Base-by-base conservation (phyloP, 2,888 invertebrate genomes). In the Drosophila anomelani region DNA sequence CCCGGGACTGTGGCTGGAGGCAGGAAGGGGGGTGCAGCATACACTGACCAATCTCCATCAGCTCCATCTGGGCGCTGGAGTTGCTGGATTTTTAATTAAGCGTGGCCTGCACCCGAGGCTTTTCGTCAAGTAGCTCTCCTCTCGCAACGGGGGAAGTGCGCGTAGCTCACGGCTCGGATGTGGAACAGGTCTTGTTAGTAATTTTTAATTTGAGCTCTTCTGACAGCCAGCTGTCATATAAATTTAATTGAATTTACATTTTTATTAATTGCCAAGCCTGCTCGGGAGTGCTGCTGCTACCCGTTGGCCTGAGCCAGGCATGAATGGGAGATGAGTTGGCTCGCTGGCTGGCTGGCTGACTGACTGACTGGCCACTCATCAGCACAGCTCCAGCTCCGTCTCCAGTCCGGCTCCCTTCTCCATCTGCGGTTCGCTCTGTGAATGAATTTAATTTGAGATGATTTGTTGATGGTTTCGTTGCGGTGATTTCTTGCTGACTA, bases 211-310 rank as follows among this genome's bases (percentile, higher is more conserved):
- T 91, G 91, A 91, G 89, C 79, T 87, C 89, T 91, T 90, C 89
- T 91, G 91, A 91, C 91, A 91, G 91, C 90, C 88, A 57, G 88
- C 90, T 91, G 91, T 91, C 91, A 91, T 91, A 91, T 90, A 91
- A 91, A 91, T 91, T 91, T 91, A 91, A 91, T 91, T 91, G 91
- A 91, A 91, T 91, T 89, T 91, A 91, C 91, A 91, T 91, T 91
- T 91, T 91, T 91, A 91, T 91, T 91, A 91, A 91, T 91, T 91
- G 90, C 91, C 81, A 63, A 67, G 78, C 41, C 61, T 43, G 15
- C 61, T 57, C 38, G 46, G 44, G 80, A 34, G 51, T 51, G 51
- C 51, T 79, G 51, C 51, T 81, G 77, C 75, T 79, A 80, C 66
- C 59, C 79, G 78, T 75, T 72, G 60, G 57, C 26, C 15, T 9